A percentile compares a stretch with the other conserved stretches of the same genome.
Conservation (phyloP, 1,140 invertebrate species). For the Anastrepha ludens region DNA sequence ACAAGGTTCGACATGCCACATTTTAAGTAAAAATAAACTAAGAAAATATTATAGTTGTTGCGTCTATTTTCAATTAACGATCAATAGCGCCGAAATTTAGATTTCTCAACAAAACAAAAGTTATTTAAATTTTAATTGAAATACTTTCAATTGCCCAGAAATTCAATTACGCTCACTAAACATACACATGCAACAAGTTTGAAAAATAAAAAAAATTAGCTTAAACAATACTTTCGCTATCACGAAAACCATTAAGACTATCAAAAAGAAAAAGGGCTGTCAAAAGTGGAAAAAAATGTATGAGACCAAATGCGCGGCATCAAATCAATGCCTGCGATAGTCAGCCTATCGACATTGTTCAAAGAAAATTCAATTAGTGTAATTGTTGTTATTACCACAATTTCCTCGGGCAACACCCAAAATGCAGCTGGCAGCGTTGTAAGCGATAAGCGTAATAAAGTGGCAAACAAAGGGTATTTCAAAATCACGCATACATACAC, state of each 20-base stretch:
- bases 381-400: neutral
- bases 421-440: neutral
- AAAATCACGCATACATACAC: neutral
- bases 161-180: neutral
- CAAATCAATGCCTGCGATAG: neutral
- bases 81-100: no score
- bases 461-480: neutral
- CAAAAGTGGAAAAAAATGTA: neutral
- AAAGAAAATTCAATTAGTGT: conserved; percentile 41
- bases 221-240: conserved; percentile 13
- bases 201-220: no score
- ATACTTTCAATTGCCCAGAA: neutral
- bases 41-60: no score
- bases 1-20: neutral
- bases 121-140: neutral
- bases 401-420: neutral
- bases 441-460: neutral
- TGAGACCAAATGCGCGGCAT: neutral
- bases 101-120: neutral
- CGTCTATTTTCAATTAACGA: no score
- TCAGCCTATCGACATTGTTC: conserved; percentile 21
- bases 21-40: no score
- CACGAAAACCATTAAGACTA: neutral
- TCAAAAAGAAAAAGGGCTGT: neutral
- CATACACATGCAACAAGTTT: no score